Evolutionary conservation across 2,888 invertebrate species (phyloP), one percentile per base, ranked within the genome.

Genomic region (Polymixis flavicincta): DNA sequence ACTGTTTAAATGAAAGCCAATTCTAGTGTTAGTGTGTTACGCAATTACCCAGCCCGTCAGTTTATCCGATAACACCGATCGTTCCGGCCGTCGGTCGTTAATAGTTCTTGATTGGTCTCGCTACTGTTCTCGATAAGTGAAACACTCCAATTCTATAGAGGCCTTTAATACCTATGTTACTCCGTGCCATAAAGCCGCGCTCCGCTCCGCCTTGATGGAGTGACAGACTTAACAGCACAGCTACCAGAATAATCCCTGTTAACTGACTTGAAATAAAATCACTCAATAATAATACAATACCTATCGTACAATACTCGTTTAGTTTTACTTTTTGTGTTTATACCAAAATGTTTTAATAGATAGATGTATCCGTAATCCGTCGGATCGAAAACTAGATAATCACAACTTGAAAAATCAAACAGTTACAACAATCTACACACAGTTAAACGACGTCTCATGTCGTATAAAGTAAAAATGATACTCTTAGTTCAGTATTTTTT

Each of bases 401-500:
- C 42, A 55, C 37, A 71, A 67, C 13, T n/a, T 68, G 32, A 71
- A 65, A 72, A 52, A 73, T 37, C 72, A 70, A 13, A 28, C 42
- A 37, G 52, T 65, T 32, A 55, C 32, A 68, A 55, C 42, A 61
- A 63, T 71, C 60, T 65, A 73, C 70, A 50, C 57, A 60, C 54
- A 69, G 28, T 48, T 32, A 77, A 73, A 63, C 22, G 37, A 48
- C 19, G 11, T 55, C 19, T 42, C 45, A 60, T 72, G 63, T 76
- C 59, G 19, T 59, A 69, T n/a, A 80, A 70, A 79, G 71, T 74
- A 71, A 74, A 86, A 83, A 69, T 60, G 0, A 63, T 59, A 69
- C 65, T 63, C n/a, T 57, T 59, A 76, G 45, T 50, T 81, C 48
- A 60, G 37, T 45, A 61, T 73, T 76, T 59, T 66, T 63, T 79